Percentiles rank a stretch among this genome's conserved stretches.
These are phyloP conservation scores for Mesoligia furuncula DNA, from an alignment of 2,888 invertebrate genomes.

Conservation along the genomic window DNA sequence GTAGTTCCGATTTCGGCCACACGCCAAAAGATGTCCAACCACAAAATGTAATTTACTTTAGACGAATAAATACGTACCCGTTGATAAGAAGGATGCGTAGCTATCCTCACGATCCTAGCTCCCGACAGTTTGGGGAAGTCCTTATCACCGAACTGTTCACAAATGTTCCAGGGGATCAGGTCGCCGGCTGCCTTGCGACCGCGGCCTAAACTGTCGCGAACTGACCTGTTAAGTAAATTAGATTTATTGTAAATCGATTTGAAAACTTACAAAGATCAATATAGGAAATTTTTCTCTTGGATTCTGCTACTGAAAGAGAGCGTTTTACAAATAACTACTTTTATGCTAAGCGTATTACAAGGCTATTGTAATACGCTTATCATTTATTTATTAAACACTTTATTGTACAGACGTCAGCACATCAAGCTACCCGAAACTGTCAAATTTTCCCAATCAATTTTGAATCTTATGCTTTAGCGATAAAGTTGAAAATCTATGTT, in stretches of 20 bases:
- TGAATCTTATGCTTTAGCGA: too few relatives aligned
- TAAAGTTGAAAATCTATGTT: too few relatives aligned
- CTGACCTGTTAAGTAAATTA: constrained; percentile 84
- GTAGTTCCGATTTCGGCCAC: not conserved
- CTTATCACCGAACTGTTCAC: constrained; percentile 98
- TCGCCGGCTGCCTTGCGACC: constrained; percentile 98
- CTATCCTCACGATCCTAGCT: constrained; percentile 98
- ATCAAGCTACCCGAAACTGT: too few relatives aligned
- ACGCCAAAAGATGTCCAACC: not conserved
- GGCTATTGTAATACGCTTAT: too few relatives aligned
- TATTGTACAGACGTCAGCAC: too few relatives aligned
- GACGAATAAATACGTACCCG: constrained; percentile 88
- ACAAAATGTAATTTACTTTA: not conserved
- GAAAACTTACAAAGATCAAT: not conserved
- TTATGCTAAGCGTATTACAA: too few relatives aligned
- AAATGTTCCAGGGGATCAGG: constrained; percentile 99
- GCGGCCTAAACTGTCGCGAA: constrained; percentile 94
- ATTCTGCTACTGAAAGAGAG: not conserved
- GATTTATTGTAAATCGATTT: not conserved
- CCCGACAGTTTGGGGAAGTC: constrained; percentile 98
- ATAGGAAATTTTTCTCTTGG: not conserved
- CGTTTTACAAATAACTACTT: not conserved
- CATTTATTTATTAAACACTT: too few relatives aligned
- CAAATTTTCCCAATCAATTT: too few relatives aligned
- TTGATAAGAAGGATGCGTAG: constrained; percentile 99